Percentiles rank a stretch among this genome's conserved stretches.
These are phyloP conservation scores for Simalia tracyae DNA, from an alignment of 2,797 vertebrate genomes.

Conservation along the genomic window DNA sequence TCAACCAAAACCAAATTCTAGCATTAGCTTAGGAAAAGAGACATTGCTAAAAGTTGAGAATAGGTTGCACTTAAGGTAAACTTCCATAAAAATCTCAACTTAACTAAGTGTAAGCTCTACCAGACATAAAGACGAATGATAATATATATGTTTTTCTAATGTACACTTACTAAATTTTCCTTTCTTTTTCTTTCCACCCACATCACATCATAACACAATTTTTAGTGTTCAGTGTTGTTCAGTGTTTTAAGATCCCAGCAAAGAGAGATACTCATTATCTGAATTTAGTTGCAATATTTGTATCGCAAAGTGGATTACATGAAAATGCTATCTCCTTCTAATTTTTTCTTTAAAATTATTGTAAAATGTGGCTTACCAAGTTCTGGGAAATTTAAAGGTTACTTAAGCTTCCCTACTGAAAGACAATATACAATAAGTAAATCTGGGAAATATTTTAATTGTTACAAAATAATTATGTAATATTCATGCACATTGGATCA, in stretches of 20 bases:
- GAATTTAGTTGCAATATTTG: slow-evolving; percentile 3
- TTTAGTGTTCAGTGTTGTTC: background rate
- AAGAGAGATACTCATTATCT: slow-evolving; percentile 9
- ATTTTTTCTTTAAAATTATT: slow-evolving; percentile 5
- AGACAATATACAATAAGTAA: slow-evolving; percentile 33
- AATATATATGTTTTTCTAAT: background rate
- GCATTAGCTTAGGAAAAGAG: background rate
- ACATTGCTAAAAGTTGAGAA: background rate
- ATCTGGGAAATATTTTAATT: slow-evolving; percentile 18
- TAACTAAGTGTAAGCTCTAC: background rate
- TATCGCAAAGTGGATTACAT: slow-evolving; percentile 7
- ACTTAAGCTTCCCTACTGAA: slow-evolving; percentile 40
- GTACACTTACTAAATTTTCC: background rate
- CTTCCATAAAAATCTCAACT: background rate
- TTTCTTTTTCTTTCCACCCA: background rate
- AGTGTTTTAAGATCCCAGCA: background rate
- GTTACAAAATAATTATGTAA: slow-evolving; percentile 20
- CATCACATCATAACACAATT: background rate
- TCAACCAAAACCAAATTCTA: background rate
- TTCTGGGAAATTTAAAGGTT: slow-evolving; percentile 45
- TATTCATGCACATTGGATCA: slow-evolving; percentile 29
- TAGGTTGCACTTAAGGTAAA: background rate
- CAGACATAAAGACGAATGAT: background rate
- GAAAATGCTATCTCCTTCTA: slow-evolving; percentile 28
- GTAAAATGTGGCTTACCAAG: slow-evolving; percentile 21